These are phyloP conservation scores for Theristicus caerulescens DNA, from an alignment of 2,113 vertebrate genomes.

Conservation along the genomic window DNA sequence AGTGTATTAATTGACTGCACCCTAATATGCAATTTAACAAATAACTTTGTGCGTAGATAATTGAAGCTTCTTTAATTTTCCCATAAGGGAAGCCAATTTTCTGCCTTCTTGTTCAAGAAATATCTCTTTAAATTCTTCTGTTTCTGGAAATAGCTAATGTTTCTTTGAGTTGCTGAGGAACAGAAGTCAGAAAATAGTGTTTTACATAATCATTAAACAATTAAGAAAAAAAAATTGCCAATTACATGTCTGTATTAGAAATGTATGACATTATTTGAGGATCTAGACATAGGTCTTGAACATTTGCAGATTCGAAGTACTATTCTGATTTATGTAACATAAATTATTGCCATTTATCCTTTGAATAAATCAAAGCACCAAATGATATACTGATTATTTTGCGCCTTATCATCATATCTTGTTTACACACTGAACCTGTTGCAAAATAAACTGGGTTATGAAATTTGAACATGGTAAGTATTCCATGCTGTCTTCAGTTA, in stretches of 20 bases:
- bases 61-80: background rate
- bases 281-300: background rate
- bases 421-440: background rate
- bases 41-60: background rate
- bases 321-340: background rate
- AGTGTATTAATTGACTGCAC: background rate
- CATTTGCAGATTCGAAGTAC: background rate
- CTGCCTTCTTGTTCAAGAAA: background rate
- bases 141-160: background rate
- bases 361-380: background rate
- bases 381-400: background rate
- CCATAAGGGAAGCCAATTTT: background rate
- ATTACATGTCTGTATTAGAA: background rate
- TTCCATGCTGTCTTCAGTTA: slow-evolving; percentile 4
- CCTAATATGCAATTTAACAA: background rate
- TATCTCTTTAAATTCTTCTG: background rate
- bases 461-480: background rate
- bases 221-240: background rate
- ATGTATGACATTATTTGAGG: background rate
- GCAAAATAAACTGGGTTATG: background rate
- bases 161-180: background rate
- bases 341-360: background rate
- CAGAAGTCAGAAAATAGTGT: background rate
- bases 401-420: background rate
- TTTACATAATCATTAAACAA: background rate